Percentiles rank a stretch among this genome's conserved stretches.
These are phyloP conservation scores for Anastrepha obliqua DNA, from an alignment of 1,140 invertebrate genomes.

Conservation along the genomic window DNA sequence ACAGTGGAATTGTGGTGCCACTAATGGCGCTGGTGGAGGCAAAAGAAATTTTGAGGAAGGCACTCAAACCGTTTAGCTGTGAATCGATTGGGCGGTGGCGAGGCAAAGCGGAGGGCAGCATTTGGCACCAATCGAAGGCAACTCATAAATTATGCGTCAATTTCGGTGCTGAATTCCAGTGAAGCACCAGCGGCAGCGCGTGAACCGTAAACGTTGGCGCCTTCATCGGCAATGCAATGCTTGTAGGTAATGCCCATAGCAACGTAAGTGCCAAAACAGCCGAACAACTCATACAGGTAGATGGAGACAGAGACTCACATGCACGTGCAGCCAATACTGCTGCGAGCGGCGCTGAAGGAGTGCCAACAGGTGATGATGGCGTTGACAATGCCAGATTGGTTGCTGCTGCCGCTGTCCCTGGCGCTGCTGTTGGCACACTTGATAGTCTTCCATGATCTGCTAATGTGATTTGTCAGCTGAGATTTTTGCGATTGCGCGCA, in stretches of 20 bases:
- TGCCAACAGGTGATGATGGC: background rate
- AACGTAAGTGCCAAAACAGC: background rate
- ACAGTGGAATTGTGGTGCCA: background rate
- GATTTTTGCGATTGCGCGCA: constrained; percentile 43
- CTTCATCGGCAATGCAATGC: background rate
- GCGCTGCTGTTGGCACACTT: background rate
- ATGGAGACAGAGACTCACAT: background rate
- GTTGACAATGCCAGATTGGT: constrained; percentile 25
- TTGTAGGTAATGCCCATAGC: background rate
- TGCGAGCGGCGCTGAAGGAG: background rate
- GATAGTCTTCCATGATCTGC: background rate
- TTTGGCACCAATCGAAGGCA: constrained; percentile 22
- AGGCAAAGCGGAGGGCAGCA: background rate
- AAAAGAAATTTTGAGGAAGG: background rate
- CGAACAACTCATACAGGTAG: background rate
- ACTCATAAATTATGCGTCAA: constrained; percentile 51
- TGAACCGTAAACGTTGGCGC: constrained; percentile 4
- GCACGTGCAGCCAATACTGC: background rate
- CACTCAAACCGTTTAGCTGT: constrained; percentile 11
- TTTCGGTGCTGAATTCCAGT: constrained; percentile 20
- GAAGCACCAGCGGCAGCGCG: background rate
- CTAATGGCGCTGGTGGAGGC: background rate
- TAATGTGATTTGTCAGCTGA: constrained; percentile 48
- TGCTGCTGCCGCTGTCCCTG: background rate
- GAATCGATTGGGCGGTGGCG: background rate